phyloP scores from a whole-genome alignment of 2,797 vertebrate genomes.

The Silurus lanzhouensis region DNA sequence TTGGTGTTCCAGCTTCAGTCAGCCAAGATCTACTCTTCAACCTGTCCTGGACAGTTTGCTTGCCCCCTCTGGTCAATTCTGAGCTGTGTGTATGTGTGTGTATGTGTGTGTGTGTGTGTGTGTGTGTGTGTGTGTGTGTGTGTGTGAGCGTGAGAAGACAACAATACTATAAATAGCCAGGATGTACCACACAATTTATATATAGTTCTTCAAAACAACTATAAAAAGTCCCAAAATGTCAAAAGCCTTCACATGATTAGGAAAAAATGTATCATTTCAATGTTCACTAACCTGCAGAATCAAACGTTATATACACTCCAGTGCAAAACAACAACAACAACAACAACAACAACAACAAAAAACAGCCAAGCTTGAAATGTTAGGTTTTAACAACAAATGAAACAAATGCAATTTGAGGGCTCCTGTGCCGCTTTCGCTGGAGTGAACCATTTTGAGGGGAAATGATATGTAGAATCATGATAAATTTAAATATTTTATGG shows the following conservation, averaged over 20 bases:
- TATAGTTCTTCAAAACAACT: slow-evolving; percentile 3
- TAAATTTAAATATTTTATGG: too few relatives aligned
- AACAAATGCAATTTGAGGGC: too few relatives aligned
- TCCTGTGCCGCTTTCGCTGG: too few relatives aligned
- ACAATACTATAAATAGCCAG: slow-evolving; percentile 39
- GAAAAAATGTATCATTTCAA: neutral
- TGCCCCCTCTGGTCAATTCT: slow-evolving; percentile 6
- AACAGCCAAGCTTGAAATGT: too few relatives aligned
- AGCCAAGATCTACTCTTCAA: slow-evolving; percentile 1
- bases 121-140: neutral
- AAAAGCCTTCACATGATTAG: neutral
- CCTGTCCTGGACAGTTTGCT: neutral
- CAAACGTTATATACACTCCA: too few relatives aligned
- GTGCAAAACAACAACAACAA: too few relatives aligned
- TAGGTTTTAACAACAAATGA: too few relatives aligned
- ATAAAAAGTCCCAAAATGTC: neutral
- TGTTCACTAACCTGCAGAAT: neutral
- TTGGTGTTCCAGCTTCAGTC: neutral
- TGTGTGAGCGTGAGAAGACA: neutral
- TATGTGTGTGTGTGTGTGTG: neutral
- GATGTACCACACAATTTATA: slow-evolving; percentile 38
- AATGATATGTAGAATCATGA: too few relatives aligned
- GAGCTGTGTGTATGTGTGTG: neutral
- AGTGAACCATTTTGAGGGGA: too few relatives aligned
- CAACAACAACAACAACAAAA: too few relatives aligned